Evolutionary conservation across 92 coral and sea anemone species (phyloP).

Genomic region (Palythoa grandiflora): DNA sequence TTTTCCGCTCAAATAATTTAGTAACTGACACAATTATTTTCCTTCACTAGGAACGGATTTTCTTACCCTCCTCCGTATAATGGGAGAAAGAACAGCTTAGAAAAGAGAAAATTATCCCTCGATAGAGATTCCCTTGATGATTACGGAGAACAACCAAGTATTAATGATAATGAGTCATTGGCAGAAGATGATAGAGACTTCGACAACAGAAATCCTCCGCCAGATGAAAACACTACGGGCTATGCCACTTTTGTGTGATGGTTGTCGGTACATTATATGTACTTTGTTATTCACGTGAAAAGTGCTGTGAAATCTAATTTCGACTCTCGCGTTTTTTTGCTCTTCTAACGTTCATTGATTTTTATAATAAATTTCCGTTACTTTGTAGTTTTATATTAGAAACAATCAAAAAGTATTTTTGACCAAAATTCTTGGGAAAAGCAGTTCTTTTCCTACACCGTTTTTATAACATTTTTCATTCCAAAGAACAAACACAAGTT

Average conservation of each 20-base stretch:
- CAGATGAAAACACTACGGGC: slow-evolving; percentile 66
- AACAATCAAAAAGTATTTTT: no score
- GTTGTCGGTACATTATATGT: neutral
- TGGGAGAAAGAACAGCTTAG: slow-evolving; percentile 66
- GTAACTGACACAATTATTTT: neutral
- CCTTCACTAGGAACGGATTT: neutral
- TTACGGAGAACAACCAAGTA: slow-evolving; percentile 79
- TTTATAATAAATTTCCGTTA: no score
- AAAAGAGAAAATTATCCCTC: slow-evolving; percentile 55
- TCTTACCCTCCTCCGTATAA: slow-evolving; percentile 77
- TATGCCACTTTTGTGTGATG: slow-evolving; percentile 79
- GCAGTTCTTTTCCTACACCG: no score
- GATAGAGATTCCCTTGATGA: slow-evolving; percentile 85
- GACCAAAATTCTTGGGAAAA: no score
- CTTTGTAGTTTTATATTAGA: no score
- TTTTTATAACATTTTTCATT: no score
- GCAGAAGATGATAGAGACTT: slow-evolving; percentile 75
- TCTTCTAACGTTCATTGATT: no score
- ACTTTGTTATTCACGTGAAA: neutral
- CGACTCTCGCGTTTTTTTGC: no score
- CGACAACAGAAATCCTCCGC: slow-evolving; percentile 64
- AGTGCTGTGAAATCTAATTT: no score
- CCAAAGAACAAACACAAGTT: no score
- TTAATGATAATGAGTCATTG: slow-evolving; percentile 82
- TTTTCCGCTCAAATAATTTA: neutral